These are phyloP conservation scores for Danio aesculapii DNA, from an alignment of 2,797 vertebrate species.

Conservation along the genomic window DNA sequence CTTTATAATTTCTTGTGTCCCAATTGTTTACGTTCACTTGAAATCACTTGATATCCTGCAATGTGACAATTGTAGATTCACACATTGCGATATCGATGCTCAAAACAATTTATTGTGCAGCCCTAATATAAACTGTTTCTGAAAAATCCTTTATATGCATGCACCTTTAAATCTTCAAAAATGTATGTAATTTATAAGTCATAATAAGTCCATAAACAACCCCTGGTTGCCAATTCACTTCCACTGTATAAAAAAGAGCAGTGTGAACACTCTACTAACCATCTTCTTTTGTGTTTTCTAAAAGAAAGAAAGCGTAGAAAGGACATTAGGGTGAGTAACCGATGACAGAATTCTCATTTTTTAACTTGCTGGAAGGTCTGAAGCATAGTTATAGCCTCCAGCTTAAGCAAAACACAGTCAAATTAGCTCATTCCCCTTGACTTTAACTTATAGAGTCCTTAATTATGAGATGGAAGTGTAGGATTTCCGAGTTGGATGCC, in stretches of 20 bases:
- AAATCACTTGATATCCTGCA: too few relatives aligned
- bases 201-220: neutral
- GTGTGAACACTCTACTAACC: neutral
- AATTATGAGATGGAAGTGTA: slow-evolving; percentile 31
- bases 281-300: neutral
- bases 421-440: neutral
- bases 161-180: too few relatives aligned
- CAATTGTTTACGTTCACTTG: too few relatives aligned
- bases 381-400: neutral
- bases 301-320: neutral
- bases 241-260: neutral
- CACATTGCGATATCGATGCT: too few relatives aligned
- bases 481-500: slow-evolving; percentile 37
- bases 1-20: too few relatives aligned
- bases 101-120: too few relatives aligned
- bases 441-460: slow-evolving; percentile 24
- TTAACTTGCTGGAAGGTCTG: too few relatives aligned
- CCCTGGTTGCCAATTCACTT: neutral
- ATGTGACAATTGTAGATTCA: too few relatives aligned
- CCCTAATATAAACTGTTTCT: too few relatives aligned
- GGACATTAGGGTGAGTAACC: neutral
- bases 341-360: neutral
- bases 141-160: neutral
- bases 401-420: neutral
- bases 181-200: too few relatives aligned